Evolutionary conservation across 2,888 invertebrate species (phyloP), one percentile per base, ranked within the genome.

Genomic region (Ophion obscuratus): DNA sequence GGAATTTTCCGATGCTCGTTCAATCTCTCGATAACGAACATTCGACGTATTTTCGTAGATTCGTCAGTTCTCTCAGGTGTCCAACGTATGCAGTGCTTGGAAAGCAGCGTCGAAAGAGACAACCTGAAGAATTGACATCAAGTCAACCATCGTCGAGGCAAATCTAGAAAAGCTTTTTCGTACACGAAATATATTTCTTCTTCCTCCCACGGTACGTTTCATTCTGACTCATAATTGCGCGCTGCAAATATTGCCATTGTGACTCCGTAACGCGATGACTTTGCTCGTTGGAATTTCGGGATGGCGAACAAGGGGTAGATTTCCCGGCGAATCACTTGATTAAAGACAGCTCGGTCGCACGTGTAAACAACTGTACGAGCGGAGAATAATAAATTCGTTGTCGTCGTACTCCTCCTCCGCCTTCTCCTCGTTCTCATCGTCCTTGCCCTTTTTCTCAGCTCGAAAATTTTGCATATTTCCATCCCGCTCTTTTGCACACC

Each of bases 261-360:
- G 36, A 53, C 53, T 67, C 62, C 20, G 27, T 40, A 74, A 71
- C 31, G 67, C 75, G 64, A 80, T 71, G 75, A 85, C 70, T 85
- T 75, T 85, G 61, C 11, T 44, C 79, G 74, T 75, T 76, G 31
- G 61, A 71, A 80, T 85, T 83, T 64, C 61, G 2, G 10, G 24
- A 62, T 66, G 68, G 57, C 31, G 24, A 10, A 62, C 14, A 17
- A 44, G 40, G 24, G 70, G 36, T 47, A 36, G 31, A 10, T 81
- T 68, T 44, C n/a, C 20, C 17, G 20, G 64, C 14, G 53, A 86
- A 86, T 80, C 73, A 80, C 81, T 86, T 86, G 83, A 86, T 83
- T 83, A 83, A 81, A 86, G 86, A 71, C 68, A 86, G 64, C 64
- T 86, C 71, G 76, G 75, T 83, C 86, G 77, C 86, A 83, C 80